phyloP scores from a whole-genome alignment of 2,797 vertebrate species.

The Anguilla megastoma region DNA sequence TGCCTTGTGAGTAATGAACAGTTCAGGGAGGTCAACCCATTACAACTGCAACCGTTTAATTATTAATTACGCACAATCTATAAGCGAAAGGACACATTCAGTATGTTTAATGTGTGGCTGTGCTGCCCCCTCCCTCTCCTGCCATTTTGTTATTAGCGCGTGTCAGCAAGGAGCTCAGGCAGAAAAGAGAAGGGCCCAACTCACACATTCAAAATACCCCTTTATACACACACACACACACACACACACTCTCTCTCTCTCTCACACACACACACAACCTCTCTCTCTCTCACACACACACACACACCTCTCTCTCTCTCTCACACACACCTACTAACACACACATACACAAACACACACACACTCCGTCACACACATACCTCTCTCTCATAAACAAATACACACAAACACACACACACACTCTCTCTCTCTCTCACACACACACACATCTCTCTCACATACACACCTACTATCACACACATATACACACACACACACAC shows the following conservation, averaged over 20 bases:
- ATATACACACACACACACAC: neutral
- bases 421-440: neutral
- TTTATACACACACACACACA: conserved; percentile 19
- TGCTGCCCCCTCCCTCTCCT: conserved; percentile 70
- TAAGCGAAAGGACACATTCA: conserved; percentile 90
- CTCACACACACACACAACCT: too few species aligned
- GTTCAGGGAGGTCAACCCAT: conserved; percentile 96
- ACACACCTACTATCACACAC: neutral
- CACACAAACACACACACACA: conserved; percentile 17
- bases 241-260: neutral
- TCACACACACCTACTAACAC: conserved; percentile 11
- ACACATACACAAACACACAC: conserved; percentile 28
- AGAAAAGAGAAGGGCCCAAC: conserved; percentile 58
- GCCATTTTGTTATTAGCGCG: conserved; percentile 82
- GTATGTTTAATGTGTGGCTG: conserved; percentile 87
- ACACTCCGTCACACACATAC: neutral
- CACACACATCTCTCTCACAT: neutral
- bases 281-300: too few species aligned
- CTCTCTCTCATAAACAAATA: too few species aligned
- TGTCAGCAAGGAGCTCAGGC: conserved; percentile 73
- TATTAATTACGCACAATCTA: conserved; percentile 96
- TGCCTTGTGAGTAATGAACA: conserved; percentile 95
- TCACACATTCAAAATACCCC: conserved; percentile 23
- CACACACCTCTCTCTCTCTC: too few species aligned
- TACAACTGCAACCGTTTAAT: conserved; percentile 95